Conservation (phyloP, 2,888 invertebrate genomes). For the Acanthococcus lagerstroemiae region DNA sequence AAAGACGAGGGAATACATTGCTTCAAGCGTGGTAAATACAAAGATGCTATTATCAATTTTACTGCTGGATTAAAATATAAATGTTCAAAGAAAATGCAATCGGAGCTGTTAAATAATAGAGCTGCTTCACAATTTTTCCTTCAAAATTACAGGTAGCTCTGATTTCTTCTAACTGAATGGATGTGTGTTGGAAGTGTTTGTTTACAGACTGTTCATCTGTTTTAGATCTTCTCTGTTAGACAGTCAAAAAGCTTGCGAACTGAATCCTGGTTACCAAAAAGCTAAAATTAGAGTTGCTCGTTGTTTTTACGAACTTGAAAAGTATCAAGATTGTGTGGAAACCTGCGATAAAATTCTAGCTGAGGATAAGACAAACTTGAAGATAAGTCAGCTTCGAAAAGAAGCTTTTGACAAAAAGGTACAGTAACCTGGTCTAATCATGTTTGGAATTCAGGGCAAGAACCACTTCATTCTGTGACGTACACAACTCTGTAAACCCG, state of each 20-base stretch:
- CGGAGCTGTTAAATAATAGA: constrained; percentile 81
- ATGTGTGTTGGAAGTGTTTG: not conserved
- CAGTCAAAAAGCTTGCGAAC: constrained; percentile 63
- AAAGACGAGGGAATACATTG: constrained; percentile 95
- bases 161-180: not conserved
- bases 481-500: constrained; percentile 1
- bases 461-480: constrained; percentile 14
- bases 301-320: constrained; percentile 55
- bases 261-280: constrained; percentile 68
- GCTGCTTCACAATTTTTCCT: constrained; percentile 80
- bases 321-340: constrained; percentile 59
- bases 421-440: too few relatives aligned
- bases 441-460: too few relatives aligned
- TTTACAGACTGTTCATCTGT: constrained; percentile 1
- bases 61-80: constrained; percentile 78
- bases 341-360: constrained; percentile 60
- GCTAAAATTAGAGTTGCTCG: constrained; percentile 64
- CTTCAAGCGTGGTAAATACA: constrained; percentile 87
- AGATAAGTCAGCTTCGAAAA: constrained; percentile 47
- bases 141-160: constrained; percentile 58
- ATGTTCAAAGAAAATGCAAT: constrained; percentile 59
- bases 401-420: constrained; percentile 48
- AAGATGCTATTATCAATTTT: constrained; percentile 75
- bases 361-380: constrained; percentile 48
- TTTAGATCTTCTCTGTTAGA: constrained; percentile 64